Evolutionary conservation across 2,797 vertebrate species (phyloP).

Genomic region (Staurois parvus): DNA sequence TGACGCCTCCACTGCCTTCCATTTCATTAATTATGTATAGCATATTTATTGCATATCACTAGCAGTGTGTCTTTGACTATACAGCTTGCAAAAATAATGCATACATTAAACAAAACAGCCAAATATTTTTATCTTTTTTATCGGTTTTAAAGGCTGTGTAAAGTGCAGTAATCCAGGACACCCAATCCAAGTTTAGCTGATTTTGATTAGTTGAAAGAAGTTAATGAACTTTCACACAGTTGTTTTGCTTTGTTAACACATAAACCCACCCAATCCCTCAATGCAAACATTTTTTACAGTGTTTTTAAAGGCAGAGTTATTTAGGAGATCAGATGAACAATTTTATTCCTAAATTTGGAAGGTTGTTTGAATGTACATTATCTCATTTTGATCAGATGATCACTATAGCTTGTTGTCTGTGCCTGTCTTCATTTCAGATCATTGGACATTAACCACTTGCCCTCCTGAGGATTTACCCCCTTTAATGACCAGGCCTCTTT

Average conservation of each 20-base stretch:
- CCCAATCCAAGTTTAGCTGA: background rate
- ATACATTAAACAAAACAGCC: constrained; percentile 5
- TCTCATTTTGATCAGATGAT: too few species aligned
- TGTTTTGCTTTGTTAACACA: background rate
- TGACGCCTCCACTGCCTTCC: constrained; percentile 65
- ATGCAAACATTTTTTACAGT: background rate
- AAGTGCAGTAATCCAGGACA: background rate
- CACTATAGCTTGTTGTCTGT: too few species aligned
- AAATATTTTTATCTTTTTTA: background rate
- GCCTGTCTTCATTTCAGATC: too few species aligned
- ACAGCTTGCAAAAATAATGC: constrained; percentile 13
- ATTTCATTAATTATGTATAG: constrained; percentile 59
- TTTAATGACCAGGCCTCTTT: too few species aligned
- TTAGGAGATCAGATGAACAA: too few species aligned
- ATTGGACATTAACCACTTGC: too few species aligned
- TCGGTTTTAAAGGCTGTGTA: background rate
- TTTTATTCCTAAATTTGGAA: too few species aligned
- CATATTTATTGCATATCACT: constrained; percentile 63
- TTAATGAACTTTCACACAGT: too few species aligned
- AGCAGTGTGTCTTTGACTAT: constrained; percentile 47
- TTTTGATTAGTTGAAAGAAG: too few species aligned
- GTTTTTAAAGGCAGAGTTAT: background rate
- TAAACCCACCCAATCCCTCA: background rate
- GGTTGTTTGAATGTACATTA: too few species aligned
- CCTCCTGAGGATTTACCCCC: too few species aligned